Base-by-base conservation (phyloP, 2,113 vertebrate species). In the Phalacrocorax carbo region DNA sequence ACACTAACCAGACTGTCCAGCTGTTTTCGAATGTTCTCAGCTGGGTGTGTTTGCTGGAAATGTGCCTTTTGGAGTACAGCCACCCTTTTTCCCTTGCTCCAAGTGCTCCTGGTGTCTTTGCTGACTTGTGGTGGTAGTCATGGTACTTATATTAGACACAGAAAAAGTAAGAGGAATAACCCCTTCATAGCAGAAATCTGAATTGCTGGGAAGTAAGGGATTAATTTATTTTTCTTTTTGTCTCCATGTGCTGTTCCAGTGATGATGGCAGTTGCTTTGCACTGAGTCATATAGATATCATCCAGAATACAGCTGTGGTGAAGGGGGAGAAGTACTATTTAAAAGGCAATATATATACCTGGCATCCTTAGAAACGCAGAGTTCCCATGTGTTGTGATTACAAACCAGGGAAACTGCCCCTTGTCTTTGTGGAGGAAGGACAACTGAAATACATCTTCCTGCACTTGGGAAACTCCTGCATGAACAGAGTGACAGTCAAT, bases 21-120 rank as follows among this genome's bases (percentile, higher is more conserved):
- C 46, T 96, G 64, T 38, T 86, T 79, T 18, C 0, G 30, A 95
- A 78, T 80, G 57, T n/a, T 84, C 57, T 97, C 78, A 91, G 21
- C 48, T 91, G 88, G 92, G 86, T 86, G 85, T 93, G 86, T 94
- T 83, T 95, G 82, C 84, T 97, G 75, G 86, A 96, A 97, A 83
- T 46, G 26, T 73, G 71, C 78, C 93, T 70, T 90, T 83, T 97
- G 85, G 88, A 87, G 30, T 51, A 22, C 0, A 51, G 88, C 79
- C 93, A 84, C 49, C 83, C 75, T 95, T 86, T 36, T 81, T 52
- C 80, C 44, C 14, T 71, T 54, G 57, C 58, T 96, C 66, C 79
- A 36, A 40, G 49, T 27, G 10, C 75, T 71, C 51, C 51, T 57
- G 18, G 48, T 83, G 54, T 87, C 38, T 82, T 91, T 81, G 46